Evolutionary conservation across 1,140 invertebrate genomes (phyloP), one percentile per base, ranked within the genome.

Genomic region (Epicauta chinensis): DNA sequence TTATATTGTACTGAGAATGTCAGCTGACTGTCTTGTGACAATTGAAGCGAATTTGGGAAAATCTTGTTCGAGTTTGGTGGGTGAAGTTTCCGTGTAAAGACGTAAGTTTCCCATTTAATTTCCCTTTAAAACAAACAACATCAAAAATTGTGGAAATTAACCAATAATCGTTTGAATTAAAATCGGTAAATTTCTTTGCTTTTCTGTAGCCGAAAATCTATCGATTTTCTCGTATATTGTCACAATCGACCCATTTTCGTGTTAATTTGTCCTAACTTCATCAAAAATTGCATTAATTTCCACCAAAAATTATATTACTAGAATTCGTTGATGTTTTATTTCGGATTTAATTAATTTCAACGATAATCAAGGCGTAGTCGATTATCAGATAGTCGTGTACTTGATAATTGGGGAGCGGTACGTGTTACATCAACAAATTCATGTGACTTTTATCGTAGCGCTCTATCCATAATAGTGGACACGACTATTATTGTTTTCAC

Each of bases 1-100:
- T 17, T 38, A 17, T 44, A 38, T 50, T n/a, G 23, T 23, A 50
- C 9, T 40, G 44, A 12, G 12, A 11, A 54, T 37, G 60, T 64
- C 63, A 64, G 63, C 63, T 64, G 63, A 64, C 59, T 52, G 60
- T 61, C 62, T 64, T 64, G 60, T 64, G 62, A 64, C 55, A 59
- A 51, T 50, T 56, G 13, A 3, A 34, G 23, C 44, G 46, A 48
- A 40, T 38, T 35, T 53, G 23, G 4, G 53, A 40, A 53, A 35
- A 38, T 63, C 57, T 55, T 54, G 54, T 51, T 51, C 3, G 32
- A 63, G 59, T 63, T 61, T 43, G 41, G 57, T 61, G 59, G 56
- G 61, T 63, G 59, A 55, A 52, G 57, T 63, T 56, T 41, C 34
- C 42, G 16, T 32, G 29, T 47, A 37, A 55, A 60, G 47, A 58